A percentile compares a stretch with the other conserved stretches of the same genome.
Conservation (phyloP, 2,113 vertebrate genomes). For the Cyanoliseus patagonus region DNA sequence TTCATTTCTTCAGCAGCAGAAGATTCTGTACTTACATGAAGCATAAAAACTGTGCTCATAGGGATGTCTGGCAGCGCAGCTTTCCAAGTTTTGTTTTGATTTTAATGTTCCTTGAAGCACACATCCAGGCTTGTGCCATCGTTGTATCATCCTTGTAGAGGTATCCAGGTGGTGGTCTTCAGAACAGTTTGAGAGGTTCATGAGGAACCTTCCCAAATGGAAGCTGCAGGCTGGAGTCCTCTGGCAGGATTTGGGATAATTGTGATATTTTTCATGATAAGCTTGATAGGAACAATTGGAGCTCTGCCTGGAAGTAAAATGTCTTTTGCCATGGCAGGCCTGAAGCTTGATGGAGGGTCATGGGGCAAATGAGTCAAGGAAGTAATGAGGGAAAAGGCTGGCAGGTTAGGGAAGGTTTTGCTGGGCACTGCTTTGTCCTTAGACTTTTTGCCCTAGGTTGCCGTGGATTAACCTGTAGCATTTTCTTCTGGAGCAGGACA, state of each 20-base stretch:
- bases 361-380: neutral
- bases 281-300: neutral
- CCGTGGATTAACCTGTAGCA: neutral
- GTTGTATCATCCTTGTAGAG: neutral
- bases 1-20: neutral
- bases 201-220: neutral
- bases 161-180: neutral
- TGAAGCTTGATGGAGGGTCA: neutral
- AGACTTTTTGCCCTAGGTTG: neutral
- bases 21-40: neutral
- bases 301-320: neutral
- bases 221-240: neutral
- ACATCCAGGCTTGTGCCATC: accelerated
- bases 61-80: neutral
- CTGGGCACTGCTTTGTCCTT: neutral
- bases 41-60: neutral
- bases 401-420: neutral
- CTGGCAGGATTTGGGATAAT: neutral
- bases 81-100: neutral
- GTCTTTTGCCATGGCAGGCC: neutral
- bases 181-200: neutral
- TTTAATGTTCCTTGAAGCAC: neutral
- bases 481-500: neutral
- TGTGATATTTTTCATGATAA: neutral
- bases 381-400: neutral